Evolutionary conservation across 2,888 invertebrate genomes (phyloP), one percentile per base, ranked within the genome.

Genomic region (Cheilosia grossa): DNA sequence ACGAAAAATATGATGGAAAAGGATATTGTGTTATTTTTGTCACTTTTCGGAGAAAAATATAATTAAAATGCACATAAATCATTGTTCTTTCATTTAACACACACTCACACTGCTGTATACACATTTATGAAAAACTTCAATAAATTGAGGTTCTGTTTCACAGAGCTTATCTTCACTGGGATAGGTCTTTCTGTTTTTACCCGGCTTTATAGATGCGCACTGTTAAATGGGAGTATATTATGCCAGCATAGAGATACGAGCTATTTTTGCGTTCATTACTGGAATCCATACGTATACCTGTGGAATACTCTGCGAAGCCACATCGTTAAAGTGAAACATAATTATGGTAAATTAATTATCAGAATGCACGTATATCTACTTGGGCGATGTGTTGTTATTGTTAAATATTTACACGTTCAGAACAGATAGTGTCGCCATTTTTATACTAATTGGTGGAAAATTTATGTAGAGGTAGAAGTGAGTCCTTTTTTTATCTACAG

Each of bases 61-160:
- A 87, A 83, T 87, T 86, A 87, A 87, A 87, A 86, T 80, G 80
- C 74, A 80, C 82, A 87, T 87, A 87, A 82, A 85, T 87, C 85
- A 85, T 82, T 83, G 72, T 66, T 78, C 58, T 63, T 73, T 73
- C 63, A 73, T 63, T 78, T 59, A 40, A 54, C 10, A 21, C 54
- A 51, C 49, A 79, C 27, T 67, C 30, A 53, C 40, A 47, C 27
- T 9, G 21, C n/a, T n/a, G 21, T 9, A 30, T 19, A 47, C 27
- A 58, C 33, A n/a, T 27, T 24, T 24, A 37, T 33, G 33, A 21
- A 15, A 10, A 37, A 82, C 70, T 59, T 59, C 59, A 80, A 80
- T 70, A 69, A 74, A 80, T 30, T 30, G 30, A 30, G 9, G 6
- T 74, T 70, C 54, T 33, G 79, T 79, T 82, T 53, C 59, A 61